These are phyloP conservation scores for Chaetophractus vellerosus DNA, from an alignment of 2,797 vertebrate genomes.

Conservation along the genomic window DNA sequence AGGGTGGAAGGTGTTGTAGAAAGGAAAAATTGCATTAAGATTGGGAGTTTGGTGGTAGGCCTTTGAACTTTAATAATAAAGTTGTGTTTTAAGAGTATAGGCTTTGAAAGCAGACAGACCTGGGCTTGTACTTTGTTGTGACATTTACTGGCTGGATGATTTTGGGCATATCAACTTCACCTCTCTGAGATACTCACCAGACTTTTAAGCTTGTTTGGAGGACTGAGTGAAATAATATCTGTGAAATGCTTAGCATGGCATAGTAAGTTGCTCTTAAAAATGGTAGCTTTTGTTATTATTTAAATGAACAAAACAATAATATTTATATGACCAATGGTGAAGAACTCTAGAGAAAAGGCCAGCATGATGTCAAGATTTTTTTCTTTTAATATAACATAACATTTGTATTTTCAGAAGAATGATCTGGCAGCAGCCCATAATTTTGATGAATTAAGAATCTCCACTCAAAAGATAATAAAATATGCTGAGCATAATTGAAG, in stretches of 20 bases:
- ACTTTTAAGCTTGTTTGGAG: slow-evolving; percentile 36
- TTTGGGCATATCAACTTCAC: neutral
- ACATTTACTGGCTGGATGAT: neutral
- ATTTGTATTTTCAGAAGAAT: slow-evolving; percentile 81
- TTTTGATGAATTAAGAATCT: slow-evolving; percentile 83
- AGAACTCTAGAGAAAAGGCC: slow-evolving; percentile 78
- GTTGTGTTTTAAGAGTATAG: neutral
- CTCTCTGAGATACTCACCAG: neutral
- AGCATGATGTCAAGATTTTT: slow-evolving; percentile 76
- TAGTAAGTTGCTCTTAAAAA: slow-evolving; percentile 70
- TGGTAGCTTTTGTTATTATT: slow-evolving; percentile 81
- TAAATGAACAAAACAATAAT: slow-evolving; percentile 81
- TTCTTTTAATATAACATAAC: slow-evolving; percentile 67
- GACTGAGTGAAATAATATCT: slow-evolving; percentile 60
- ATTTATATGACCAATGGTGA: slow-evolving; percentile 80
- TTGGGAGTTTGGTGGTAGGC: neutral
- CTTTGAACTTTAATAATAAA: neutral
- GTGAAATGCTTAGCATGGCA: slow-evolving; percentile 69
- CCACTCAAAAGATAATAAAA: slow-evolving; percentile 80
- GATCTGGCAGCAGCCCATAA: slow-evolving; percentile 81
- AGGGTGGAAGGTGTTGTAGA: neutral
- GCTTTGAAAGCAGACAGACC: neutral
- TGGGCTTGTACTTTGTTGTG: neutral
- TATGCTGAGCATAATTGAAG: slow-evolving; percentile 68
- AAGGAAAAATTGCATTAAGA: neutral